Evolutionary conservation across 2,797 vertebrate genomes (phyloP).

Genomic region (Sebastes nivosus): DNA sequence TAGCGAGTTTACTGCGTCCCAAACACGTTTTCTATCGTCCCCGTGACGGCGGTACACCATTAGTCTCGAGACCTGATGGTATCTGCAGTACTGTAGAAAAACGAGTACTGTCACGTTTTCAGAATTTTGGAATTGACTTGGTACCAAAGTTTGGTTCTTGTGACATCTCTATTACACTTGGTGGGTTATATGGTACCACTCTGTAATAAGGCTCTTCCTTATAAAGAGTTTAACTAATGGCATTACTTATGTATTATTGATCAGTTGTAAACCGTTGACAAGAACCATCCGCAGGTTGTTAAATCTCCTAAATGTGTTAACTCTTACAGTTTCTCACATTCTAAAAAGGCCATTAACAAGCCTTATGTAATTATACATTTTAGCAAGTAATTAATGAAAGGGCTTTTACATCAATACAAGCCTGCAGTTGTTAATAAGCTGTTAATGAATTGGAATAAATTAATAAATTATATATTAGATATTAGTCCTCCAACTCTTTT

Average conservation of each 20-base stretch:
- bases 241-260: background rate
- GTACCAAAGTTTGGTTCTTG: too few relatives aligned
- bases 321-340: background rate
- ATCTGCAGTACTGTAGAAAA: too few relatives aligned
- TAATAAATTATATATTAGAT: background rate
- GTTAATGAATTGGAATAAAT: background rate
- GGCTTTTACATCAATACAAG: background rate
- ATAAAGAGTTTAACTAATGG: background rate
- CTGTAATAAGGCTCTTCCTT: background rate
- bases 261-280: background rate
- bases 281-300: background rate
- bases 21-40: too few relatives aligned
- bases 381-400: background rate
- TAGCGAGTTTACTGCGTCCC: too few relatives aligned
- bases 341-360: background rate
- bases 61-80: too few relatives aligned
- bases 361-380: too few relatives aligned
- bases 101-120: too few relatives aligned
- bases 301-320: background rate
- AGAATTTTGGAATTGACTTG: too few relatives aligned
- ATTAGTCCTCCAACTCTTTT: background rate
- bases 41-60: too few relatives aligned
- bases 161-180: too few relatives aligned
- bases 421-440: background rate
- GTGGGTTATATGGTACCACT: background rate